Percentiles rank a stretch among this genome's conserved stretches.
Evolutionary conservation across 2,888 invertebrate species (phyloP).

Genomic region (Dolomedes plantarius): DNA sequence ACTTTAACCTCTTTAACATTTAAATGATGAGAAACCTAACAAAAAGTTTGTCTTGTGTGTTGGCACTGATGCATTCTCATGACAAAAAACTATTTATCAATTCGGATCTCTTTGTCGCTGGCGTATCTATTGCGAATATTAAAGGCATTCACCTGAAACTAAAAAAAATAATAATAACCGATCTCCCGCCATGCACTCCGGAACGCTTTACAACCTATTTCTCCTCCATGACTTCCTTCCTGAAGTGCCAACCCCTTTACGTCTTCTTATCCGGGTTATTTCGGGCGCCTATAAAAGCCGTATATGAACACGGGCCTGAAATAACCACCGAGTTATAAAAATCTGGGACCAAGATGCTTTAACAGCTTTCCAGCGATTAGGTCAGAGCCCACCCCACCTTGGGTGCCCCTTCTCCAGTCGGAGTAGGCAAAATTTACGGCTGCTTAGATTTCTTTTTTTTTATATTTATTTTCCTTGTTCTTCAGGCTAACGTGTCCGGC

Average conservation of each 20-base stretch:
- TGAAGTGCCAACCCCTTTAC: not conserved
- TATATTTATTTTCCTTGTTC: not conserved
- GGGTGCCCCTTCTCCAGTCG: not conserved
- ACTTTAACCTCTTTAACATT: too few species aligned
- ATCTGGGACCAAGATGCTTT: slow-evolving; percentile 23
- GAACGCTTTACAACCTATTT: not conserved
- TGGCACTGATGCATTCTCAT: too few species aligned
- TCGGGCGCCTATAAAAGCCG: not conserved
- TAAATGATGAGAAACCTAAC: too few species aligned
- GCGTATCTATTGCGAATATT: too few species aligned
- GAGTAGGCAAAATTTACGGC: not conserved
- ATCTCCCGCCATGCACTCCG: not conserved
- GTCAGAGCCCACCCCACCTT: not conserved
- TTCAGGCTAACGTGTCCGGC: not conserved
- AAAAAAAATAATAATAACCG: not conserved
- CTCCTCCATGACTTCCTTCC: slow-evolving; percentile 4
- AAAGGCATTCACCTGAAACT: not conserved
- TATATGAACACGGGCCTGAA: not conserved
- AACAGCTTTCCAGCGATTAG: slow-evolving; percentile 30
- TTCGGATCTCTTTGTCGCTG: too few species aligned
- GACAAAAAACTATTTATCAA: too few species aligned
- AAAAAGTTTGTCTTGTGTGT: too few species aligned
- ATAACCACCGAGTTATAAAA: slow-evolving; percentile 30
- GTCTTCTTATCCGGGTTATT: not conserved
- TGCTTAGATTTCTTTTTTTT: not conserved